Conservation (phyloP, 2,797 vertebrate genomes). For the Urosaurus nigricauda region DNA sequence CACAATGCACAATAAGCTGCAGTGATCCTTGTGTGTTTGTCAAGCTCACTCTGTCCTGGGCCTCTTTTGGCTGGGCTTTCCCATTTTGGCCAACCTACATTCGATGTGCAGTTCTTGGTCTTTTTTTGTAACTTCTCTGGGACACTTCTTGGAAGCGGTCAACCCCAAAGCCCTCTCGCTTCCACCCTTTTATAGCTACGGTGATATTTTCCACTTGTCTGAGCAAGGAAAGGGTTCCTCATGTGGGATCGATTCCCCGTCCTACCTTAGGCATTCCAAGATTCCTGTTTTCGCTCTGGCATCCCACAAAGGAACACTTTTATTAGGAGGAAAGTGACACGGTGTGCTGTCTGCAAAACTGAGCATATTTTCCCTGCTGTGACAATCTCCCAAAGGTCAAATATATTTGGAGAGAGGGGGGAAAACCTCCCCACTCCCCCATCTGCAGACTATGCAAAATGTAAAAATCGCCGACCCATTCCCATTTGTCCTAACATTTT, state of each 20-base stretch:
- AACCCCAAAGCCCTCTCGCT: constrained; percentile 49
- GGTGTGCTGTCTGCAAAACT: constrained; percentile 10
- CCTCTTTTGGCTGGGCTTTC: constrained; percentile 45
- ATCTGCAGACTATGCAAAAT: neutral
- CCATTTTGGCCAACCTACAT: constrained; percentile 33
- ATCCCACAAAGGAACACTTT: constrained; percentile 44
- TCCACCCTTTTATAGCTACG: constrained; percentile 57
- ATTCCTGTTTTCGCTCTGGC: constrained; percentile 61
- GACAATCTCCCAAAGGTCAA: neutral
- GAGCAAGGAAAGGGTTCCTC: constrained; percentile 59
- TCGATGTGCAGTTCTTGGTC: neutral
- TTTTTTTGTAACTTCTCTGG: constrained; percentile 37
- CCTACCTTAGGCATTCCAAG: constrained; percentile 56
- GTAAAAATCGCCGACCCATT: constrained; percentile 8
- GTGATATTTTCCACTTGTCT: constrained; percentile 59
- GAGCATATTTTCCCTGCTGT: neutral
- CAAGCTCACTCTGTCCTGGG: constrained; percentile 35
- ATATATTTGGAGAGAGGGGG: neutral
- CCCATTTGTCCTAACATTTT: constrained; percentile 24
- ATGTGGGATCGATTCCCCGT: constrained; percentile 56
- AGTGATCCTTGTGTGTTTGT: constrained; percentile 6
- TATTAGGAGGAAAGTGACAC: constrained; percentile 52
- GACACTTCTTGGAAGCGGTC: constrained; percentile 53
- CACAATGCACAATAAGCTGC: constrained; percentile 7
- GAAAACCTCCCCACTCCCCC: no score